A percentile compares a stretch with the other conserved stretches of the same genome.
Conservation (phyloP, 1,140 invertebrate species). For the Macrobrachium rosenbergii region DNA sequence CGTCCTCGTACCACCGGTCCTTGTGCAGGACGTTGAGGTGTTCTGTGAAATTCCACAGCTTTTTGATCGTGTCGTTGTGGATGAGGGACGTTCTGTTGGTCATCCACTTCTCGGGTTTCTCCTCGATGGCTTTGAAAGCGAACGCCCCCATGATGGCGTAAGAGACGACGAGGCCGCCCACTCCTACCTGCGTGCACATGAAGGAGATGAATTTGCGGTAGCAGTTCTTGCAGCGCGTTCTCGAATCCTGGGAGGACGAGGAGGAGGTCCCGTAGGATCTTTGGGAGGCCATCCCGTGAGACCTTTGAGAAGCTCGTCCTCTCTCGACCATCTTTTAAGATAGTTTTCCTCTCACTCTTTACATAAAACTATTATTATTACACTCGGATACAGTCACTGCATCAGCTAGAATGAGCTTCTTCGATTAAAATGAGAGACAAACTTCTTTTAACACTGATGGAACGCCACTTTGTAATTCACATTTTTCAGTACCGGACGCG, state of each 20-base stretch:
- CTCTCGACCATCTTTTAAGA: slow-evolving; percentile 47
- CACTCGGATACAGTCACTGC: too few species aligned
- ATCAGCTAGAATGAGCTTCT: too few species aligned
- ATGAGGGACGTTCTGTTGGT: slow-evolving; percentile 70
- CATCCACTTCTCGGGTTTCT: slow-evolving; percentile 75
- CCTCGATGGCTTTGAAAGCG: slow-evolving; percentile 90
- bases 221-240: slow-evolving; percentile 77
- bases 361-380: too few species aligned
- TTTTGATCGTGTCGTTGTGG: slow-evolving; percentile 74
- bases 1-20: slow-evolving; percentile 78
- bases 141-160: slow-evolving; percentile 96
- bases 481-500: too few species aligned
- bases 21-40: slow-evolving; percentile 83
- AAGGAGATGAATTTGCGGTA: slow-evolving; percentile 87
- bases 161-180: slow-evolving; percentile 92
- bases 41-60: slow-evolving; percentile 82
- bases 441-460: too few species aligned
- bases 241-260: slow-evolving; percentile 71
- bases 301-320: slow-evolving; percentile 67
- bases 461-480: too few species aligned
- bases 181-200: slow-evolving; percentile 93
- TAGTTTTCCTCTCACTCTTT: too few species aligned
- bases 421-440: too few species aligned
- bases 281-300: slow-evolving; percentile 71
- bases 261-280: slow-evolving; percentile 80